A percentile compares a stretch with the other conserved stretches of the same genome.
Conservation (phyloP, 2,113 vertebrate species). For the Vicugna pacos region DNA sequence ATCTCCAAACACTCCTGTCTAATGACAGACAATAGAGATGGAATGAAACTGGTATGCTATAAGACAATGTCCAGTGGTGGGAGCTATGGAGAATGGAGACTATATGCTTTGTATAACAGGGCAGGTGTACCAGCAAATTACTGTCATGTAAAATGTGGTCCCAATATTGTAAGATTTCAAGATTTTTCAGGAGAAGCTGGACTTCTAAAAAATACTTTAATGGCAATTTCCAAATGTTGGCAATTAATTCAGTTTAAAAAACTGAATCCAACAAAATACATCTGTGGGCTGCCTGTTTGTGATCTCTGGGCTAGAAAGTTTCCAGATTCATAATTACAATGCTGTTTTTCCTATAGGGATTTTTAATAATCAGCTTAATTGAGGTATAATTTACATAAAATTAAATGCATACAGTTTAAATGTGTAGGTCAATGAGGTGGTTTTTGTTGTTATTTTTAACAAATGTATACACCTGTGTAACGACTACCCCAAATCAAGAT, state of each 20-base stretch:
- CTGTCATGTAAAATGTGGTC: background rate
- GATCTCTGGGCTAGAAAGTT: background rate
- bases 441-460: slow-evolving; percentile 16
- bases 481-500: background rate
- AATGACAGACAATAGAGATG: background rate
- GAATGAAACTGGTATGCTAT: background rate
- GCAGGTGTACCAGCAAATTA: background rate
- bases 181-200: background rate
- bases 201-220: background rate
- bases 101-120: background rate
- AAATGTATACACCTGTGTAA: background rate
- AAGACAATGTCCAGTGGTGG: background rate
- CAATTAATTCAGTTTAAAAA: slow-evolving; percentile 24
- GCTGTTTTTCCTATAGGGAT: background rate
- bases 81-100: background rate
- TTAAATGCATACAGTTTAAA: slow-evolving; percentile 31
- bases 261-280: background rate
- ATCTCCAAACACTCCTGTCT: background rate
- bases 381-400: background rate
- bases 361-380: slow-evolving; percentile 45
- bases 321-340: background rate
- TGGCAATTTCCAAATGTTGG: slow-evolving; percentile 12
- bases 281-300: background rate
- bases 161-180: background rate
- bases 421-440: background rate